Percentiles rank a stretch among this genome's conserved stretches.
phyloP scores from a whole-genome alignment of 2,888 invertebrate species.

The Caenorhabditis sp. region DNA sequence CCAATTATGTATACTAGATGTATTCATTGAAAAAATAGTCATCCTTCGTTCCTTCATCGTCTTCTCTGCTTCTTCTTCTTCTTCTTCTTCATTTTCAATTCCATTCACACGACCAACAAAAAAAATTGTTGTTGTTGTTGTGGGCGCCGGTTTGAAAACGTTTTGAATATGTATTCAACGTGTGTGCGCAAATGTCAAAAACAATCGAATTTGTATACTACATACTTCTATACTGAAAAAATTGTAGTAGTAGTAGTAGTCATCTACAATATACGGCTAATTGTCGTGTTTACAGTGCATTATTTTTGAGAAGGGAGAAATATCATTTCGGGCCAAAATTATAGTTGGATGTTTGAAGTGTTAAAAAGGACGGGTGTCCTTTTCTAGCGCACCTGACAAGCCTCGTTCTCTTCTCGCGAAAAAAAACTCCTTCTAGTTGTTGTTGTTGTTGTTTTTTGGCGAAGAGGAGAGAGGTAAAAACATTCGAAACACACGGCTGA shows the following conservation, averaged over 20 bases:
- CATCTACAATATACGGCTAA: no score
- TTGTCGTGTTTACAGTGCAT: background rate
- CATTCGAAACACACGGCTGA: no score
- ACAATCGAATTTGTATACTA: background rate
- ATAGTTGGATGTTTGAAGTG: background rate
- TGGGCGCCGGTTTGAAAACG: background rate
- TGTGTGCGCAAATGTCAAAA: background rate
- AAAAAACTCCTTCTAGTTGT: no score
- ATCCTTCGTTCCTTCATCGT: background rate
- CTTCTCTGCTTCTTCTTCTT: background rate
- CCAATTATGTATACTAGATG: background rate
- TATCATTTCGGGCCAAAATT: background rate
- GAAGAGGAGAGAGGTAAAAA: no score
- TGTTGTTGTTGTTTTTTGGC: no score
- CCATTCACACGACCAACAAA: background rate
- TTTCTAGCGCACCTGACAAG: background rate
- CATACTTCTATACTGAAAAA: background rate
- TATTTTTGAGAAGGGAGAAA: background rate
- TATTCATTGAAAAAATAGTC: slow-evolving; percentile 1
- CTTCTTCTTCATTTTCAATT: background rate
- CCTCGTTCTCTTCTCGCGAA: no score
- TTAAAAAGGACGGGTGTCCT: background rate
- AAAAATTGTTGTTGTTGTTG: background rate
- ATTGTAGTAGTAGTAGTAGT: background rate
- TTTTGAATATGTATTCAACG: slow-evolving; percentile 1